Conservation (phyloP, 2,113 vertebrate species). For the Nycticorax nycticorax region DNA sequence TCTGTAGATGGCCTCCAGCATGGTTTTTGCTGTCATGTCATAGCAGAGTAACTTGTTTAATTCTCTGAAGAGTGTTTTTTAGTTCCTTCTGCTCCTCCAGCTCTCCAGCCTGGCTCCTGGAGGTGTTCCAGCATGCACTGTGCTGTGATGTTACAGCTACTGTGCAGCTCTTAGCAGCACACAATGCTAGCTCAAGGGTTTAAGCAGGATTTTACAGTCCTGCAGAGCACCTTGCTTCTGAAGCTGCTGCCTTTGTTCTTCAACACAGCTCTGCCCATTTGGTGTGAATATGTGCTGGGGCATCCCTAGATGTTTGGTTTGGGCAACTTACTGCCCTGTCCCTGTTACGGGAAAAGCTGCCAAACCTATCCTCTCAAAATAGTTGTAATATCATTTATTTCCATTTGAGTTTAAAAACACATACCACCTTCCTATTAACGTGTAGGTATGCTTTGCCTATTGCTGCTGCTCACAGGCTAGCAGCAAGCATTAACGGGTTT, state of each 20-base stretch:
- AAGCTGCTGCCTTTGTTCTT: not conserved
- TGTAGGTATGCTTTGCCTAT: not conserved
- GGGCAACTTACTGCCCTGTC: not conserved
- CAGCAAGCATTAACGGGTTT: not conserved
- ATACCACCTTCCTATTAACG: not conserved
- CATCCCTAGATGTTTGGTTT: not conserved
- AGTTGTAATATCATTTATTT: not conserved
- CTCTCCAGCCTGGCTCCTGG: not conserved
- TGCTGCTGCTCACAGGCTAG: not conserved
- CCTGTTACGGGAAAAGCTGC: not conserved
- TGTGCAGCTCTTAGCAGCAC: not conserved
- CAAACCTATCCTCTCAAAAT: not conserved
- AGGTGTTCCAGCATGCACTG: not conserved
- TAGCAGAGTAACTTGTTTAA: constrained; percentile 3
- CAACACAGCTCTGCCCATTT: not conserved
- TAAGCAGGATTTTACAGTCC: not conserved
- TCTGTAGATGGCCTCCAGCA: not conserved
- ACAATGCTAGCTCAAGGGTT: not conserved
- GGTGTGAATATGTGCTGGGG: not conserved
- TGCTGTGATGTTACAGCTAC: not conserved
- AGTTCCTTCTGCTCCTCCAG: not conserved
- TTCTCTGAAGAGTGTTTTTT: not conserved
- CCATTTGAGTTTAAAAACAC: not conserved
- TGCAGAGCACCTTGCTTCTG: not conserved
- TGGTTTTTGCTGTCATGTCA: not conserved